phyloP scores from a whole-genome alignment of 2,888 invertebrate genomes.

The Oscheius onirici region DNA sequence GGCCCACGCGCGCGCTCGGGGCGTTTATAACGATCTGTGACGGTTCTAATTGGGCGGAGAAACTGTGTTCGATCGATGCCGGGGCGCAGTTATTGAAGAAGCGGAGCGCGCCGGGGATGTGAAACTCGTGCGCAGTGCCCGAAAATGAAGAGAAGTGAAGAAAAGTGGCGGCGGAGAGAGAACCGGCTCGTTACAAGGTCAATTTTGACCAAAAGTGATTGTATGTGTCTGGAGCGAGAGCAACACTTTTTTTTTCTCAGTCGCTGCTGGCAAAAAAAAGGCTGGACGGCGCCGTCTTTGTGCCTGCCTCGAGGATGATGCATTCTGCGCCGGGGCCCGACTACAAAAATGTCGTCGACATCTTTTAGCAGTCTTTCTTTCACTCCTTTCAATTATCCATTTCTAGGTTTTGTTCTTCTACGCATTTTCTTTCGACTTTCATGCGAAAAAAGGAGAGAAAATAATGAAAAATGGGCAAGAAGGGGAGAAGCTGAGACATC shows the following conservation, averaged over 20 bases:
- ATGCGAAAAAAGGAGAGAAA: not conserved
- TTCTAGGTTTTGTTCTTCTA: not conserved
- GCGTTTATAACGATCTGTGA: not conserved
- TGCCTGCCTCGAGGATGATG: slow-evolving; percentile 9
- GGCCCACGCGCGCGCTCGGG: not conserved
- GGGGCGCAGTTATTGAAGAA: not conserved
- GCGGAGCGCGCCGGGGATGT: slow-evolving; percentile 10
- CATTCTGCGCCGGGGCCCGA: not conserved
- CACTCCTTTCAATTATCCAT: too few relatives aligned
- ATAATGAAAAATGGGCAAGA: not conserved
- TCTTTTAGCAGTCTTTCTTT: too few relatives aligned
- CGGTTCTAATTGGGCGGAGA: not conserved
- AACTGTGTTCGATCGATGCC: slow-evolving; percentile 21
- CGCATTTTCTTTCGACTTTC: not conserved
- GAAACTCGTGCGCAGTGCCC: too few relatives aligned
- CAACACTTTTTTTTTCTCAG: not conserved
- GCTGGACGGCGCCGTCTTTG: slow-evolving; percentile 3
- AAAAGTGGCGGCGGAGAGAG: slow-evolving; percentile 26
- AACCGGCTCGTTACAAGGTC: slow-evolving; percentile 33
- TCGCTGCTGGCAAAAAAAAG: not conserved
- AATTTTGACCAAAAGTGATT: not conserved
- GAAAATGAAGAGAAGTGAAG: not conserved
- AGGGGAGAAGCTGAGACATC: too few relatives aligned
- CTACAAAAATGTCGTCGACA: slow-evolving; percentile 4
- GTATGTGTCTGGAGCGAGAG: not conserved